phyloP scores from a whole-genome alignment of 2,113 vertebrate species.

The Lutjanus erythropterus region DNA sequence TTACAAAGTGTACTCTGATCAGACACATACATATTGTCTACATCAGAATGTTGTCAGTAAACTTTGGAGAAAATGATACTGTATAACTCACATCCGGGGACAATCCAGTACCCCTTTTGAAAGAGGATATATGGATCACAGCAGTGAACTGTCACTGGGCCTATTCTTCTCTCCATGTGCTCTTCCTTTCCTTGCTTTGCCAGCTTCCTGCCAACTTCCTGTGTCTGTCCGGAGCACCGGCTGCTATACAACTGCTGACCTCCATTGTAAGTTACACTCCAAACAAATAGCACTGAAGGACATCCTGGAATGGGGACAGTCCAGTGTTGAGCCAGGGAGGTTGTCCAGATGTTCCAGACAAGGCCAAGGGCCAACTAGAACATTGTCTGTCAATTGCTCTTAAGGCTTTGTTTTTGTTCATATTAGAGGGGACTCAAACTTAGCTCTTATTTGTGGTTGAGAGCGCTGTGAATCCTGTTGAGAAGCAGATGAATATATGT shows the following conservation, averaged over 20 bases:
- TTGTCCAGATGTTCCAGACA: slow-evolving; percentile 58
- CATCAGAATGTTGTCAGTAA: not conserved
- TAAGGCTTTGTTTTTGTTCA: too few relatives aligned
- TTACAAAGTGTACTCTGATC: too few relatives aligned
- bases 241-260: slow-evolving; percentile 66
- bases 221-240: slow-evolving; percentile 55
- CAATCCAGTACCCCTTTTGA: slow-evolving; percentile 7
- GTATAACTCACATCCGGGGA: not conserved
- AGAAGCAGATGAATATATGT: too few relatives aligned
- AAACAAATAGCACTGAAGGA: slow-evolving; percentile 70
- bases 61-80: not conserved
- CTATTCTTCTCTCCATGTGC: slow-evolving; percentile 63
- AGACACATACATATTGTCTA: too few relatives aligned
- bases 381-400: too few relatives aligned
- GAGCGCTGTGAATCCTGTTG: too few relatives aligned
- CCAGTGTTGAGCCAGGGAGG: slow-evolving; percentile 15
- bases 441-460: too few relatives aligned
- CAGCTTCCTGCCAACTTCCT: slow-evolving; percentile 77
- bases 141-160: slow-evolving; percentile 43
- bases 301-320: slow-evolving; percentile 63
- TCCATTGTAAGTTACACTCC: slow-evolving; percentile 73
- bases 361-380: not conserved
- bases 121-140: slow-evolving; percentile 37
- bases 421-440: too few relatives aligned
- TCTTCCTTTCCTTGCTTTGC: slow-evolving; percentile 75